Evolutionary conservation across 2,888 invertebrate genomes (phyloP), one percentile per base, ranked within the genome.

Genomic region (Tenthredo notha): DNA sequence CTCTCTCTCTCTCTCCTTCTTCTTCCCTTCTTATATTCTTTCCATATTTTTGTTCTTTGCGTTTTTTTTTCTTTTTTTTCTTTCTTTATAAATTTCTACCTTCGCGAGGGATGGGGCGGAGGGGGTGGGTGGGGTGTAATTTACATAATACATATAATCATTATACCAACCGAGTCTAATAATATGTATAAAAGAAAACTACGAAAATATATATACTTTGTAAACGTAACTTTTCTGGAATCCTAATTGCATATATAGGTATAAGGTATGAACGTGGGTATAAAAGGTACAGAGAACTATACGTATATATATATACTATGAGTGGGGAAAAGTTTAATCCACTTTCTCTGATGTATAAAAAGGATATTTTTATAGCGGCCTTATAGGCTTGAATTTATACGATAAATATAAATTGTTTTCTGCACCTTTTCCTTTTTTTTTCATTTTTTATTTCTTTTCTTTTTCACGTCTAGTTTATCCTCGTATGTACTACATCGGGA

Each of bases 291-390:
- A 54, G n/a, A 54, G 54, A 54, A 54, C 54, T 54, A 54, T 50
- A 50, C 10, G 2, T 15, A 50, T 50, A 50, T 65, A 65, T 15
- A 50, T 50, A 50, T 65, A 65, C 21, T 37, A 37, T 70, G 70
- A 37, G 70, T 33, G n/a, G 70, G n/a, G 70, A 70, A 70, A 70
- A 70, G 70, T 70, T 70, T 61, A 70, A 70, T 70, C 70, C 70
- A 70, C 70, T 70, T 70, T 70, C 70, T 70, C n/a, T 61, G 61
- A 21, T 61, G 61, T 61, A 61, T 61, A 61, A 25, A 25, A 61
- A 21, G 25, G 70, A 25, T 70, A 37, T 37, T 70, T 37, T 70
- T 9, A 18, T 29, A 70, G 18, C 5, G 9, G 15, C 18, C 18
- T 15, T 70, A 29, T 70, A 70, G 70, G 37, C 37, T 15, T 70